A percentile compares a stretch with the other conserved stretches of the same genome.
These are phyloP conservation scores for Microhierax caerulescens DNA, from an alignment of 2,797 vertebrate genomes.

Conservation along the genomic window DNA sequence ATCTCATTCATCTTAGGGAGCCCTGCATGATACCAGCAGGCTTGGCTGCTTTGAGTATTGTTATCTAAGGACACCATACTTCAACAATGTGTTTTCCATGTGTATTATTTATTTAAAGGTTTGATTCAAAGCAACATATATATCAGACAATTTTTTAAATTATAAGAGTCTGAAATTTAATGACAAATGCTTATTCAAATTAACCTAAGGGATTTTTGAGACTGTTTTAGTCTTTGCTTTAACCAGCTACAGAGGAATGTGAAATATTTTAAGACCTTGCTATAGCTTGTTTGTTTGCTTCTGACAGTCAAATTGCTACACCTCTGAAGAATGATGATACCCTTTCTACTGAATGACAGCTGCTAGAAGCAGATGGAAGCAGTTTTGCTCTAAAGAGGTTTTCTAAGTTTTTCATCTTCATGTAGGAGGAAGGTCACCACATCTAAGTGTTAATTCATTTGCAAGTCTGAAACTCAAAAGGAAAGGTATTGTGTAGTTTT, in stretches of 20 bases:
- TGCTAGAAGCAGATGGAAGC: neutral
- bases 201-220: neutral
- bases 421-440: neutral
- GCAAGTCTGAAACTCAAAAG: neutral
- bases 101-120: conserved; percentile 57
- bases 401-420: neutral
- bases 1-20: neutral
- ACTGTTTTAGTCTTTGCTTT: neutral
- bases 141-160: neutral
- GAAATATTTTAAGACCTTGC: conserved; percentile 22
- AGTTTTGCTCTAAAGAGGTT: neutral
- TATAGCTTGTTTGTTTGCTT: neutral
- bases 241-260: conserved; percentile 7
- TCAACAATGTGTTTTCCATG: neutral
- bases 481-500: neutral
- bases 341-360: conserved; percentile 1
- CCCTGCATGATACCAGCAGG: neutral
- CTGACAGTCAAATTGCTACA: neutral
- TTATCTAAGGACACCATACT: neutral
- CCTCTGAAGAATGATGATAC: conserved; percentile 3
- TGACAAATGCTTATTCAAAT: neutral
- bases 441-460: neutral
- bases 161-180: neutral
- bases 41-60: neutral
- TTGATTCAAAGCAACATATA: conserved; percentile 33